Conservation (phyloP, 2,113 vertebrate genomes). For the Centropristis striata region DNA sequence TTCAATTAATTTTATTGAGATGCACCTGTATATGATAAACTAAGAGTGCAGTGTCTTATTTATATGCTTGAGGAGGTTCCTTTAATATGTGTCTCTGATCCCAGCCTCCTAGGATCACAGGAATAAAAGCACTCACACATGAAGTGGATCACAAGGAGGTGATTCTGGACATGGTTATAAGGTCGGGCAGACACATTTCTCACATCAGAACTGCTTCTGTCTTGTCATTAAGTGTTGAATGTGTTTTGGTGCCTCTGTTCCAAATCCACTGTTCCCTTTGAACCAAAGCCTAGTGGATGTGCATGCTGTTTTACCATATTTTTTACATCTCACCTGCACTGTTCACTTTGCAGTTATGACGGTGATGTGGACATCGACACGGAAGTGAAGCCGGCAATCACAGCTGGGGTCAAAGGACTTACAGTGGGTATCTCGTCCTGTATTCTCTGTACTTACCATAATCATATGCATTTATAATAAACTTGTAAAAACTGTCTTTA, state of each 20-base stretch:
- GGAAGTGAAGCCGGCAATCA: slow-evolving; percentile 89
- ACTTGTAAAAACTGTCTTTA: neutral
- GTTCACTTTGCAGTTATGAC: slow-evolving; percentile 85
- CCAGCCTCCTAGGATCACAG: slow-evolving; percentile 92
- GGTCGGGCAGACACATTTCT: slow-evolving; percentile 76
- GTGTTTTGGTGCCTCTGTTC: neutral
- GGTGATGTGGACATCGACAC: slow-evolving; percentile 94
- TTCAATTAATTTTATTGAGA: no score
- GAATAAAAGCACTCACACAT: slow-evolving; percentile 90
- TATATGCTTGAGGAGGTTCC: neutral
- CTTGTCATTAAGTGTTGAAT: neutral
- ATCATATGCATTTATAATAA: no score
- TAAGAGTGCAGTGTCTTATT: neutral
- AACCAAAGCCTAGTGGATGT: neutral
- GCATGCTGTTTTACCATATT: fast-evolving
- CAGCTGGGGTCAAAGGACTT: slow-evolving; percentile 92
- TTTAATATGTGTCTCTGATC: slow-evolving; percentile 46
- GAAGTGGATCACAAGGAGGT: slow-evolving; percentile 90
- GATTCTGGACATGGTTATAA: slow-evolving; percentile 91
- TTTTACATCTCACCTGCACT: neutral
- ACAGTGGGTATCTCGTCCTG: slow-evolving; percentile 83
- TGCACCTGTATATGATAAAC: neutral
- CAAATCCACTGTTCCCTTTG: neutral
- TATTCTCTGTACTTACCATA: neutral
- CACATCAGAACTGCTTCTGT: neutral